Conservation (phyloP, 2,888 invertebrate species). For the Oscheius myriophilus region DNA sequence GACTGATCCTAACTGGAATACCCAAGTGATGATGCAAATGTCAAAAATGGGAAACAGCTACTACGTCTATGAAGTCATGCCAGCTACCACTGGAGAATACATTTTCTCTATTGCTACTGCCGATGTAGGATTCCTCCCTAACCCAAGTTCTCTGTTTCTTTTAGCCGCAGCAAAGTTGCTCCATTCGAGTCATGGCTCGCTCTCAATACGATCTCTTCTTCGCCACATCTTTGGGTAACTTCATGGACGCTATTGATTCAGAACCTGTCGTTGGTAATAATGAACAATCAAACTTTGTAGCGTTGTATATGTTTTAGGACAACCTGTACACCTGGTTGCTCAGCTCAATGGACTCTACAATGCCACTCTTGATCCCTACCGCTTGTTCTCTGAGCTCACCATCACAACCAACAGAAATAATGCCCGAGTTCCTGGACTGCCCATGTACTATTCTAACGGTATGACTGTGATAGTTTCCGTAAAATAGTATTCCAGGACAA, state of each 20-base stretch:
- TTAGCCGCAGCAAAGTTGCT: conserved; percentile 34
- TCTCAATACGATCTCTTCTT: conserved; percentile 57
- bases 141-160: conserved; percentile 29
- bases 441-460: conserved; percentile 60
- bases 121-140: background rate
- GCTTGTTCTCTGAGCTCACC: conserved; percentile 61
- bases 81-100: conserved; percentile 20
- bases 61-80: conserved; percentile 9
- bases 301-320: conserved; percentile 32
- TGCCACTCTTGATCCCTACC: conserved; percentile 52
- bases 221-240: conserved; percentile 29
- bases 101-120: conserved; percentile 29
- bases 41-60: conserved; percentile 17
- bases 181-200: conserved; percentile 55
- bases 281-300: background rate
- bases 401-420: conserved; percentile 50
- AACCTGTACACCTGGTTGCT: conserved; percentile 52
- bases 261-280: conserved; percentile 45
- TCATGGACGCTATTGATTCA: conserved; percentile 40
- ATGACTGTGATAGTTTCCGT: background rate
- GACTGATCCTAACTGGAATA: conserved; percentile 53
- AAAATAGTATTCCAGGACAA: conserved; percentile 33
- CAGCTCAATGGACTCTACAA: conserved; percentile 56
- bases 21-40: conserved; percentile 18
- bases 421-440: conserved; percentile 38